Evolutionary conservation across 2,888 invertebrate genomes (phyloP), one percentile per base, ranked within the genome.

Genomic region (Drosophila rellima): DNA sequence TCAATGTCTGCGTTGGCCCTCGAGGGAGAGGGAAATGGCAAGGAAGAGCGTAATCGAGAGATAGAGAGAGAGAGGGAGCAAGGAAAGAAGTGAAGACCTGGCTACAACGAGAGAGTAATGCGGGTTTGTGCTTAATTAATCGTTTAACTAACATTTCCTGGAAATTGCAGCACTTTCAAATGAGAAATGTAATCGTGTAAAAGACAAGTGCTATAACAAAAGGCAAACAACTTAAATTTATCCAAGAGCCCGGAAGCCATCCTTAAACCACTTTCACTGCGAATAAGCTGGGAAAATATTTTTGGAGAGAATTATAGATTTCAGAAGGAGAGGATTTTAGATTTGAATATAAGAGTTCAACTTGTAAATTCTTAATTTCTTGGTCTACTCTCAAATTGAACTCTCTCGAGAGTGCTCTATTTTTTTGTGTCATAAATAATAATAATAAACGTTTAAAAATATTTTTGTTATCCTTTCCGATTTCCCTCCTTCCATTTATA

Each of bases 101-200:
- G 44, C 57, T 52, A 40, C 54, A 54, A 54, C 42, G 51, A 23
- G 55, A 40, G 55, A 67, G 61, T 68, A 78, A 76, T 75, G 76
- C 62, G 62, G 61, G 68, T 63, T 69, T 61, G 70, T 79, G 84
- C 82, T 75, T 87, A 83, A 87, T 84, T 84, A 87, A 83, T 87
- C 82, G 87, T 75, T 80, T 80, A 78, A 84, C 79, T 78, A 86
- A 83, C 77, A 75, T 48, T 86, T 80, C 56, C 82, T 61, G 54
- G 45, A 70, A 81, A 81, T 63, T 69, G 60, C 67, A 72, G 35
- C 69, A 73, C 74, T 74, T 56, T 77, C 69, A 60, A 77, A 64
- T 73, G 65, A 56, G 77, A 65, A 65, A 70, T 60, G 70, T 73
- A 70, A 77, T 76, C 55, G 69, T 54, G 64, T 35, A 75, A 77